Conservation (phyloP, 2,797 vertebrate genomes). For the Falco concolor region DNA sequence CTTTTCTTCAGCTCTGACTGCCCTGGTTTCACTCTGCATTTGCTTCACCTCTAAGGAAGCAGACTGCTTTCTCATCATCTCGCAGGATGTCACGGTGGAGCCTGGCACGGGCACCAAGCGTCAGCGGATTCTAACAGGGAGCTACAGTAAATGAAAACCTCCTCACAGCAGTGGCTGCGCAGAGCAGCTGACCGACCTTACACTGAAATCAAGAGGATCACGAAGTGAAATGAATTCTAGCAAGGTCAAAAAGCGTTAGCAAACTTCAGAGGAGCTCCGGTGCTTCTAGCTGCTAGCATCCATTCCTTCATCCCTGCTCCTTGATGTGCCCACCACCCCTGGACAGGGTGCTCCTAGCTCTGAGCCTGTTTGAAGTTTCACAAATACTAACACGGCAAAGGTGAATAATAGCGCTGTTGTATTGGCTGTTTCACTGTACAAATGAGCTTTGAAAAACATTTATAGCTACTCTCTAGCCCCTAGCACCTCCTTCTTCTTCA, state of each 20-base stretch:
- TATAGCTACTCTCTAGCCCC: not conserved
- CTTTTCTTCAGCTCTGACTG: not conserved
- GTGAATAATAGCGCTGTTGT: not conserved
- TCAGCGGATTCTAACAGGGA: not conserved
- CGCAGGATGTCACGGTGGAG: not conserved
- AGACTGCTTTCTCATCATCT: not conserved
- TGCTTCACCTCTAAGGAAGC: not conserved
- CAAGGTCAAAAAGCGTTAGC: constrained; percentile 2
- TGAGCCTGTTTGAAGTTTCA: not conserved
- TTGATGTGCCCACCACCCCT: not conserved
- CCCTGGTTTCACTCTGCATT: not conserved
- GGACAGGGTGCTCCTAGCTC: not conserved
- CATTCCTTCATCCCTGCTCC: not conserved
- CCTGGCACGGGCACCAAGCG: not conserved
- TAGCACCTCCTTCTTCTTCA: constrained; percentile 48
- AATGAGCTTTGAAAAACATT: constrained; percentile 26
- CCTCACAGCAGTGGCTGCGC: not conserved
- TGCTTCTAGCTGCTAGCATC: not conserved
- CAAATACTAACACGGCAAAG: not conserved
- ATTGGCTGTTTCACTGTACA: not conserved
- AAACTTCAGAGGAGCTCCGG: constrained; percentile 1
- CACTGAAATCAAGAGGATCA: not conserved
- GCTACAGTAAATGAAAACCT: not conserved
- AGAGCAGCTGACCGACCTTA: not conserved
- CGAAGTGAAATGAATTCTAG: not conserved